Conservation (phyloP, 2,113 vertebrate genomes). For the Prunella fulvescens region DNA sequence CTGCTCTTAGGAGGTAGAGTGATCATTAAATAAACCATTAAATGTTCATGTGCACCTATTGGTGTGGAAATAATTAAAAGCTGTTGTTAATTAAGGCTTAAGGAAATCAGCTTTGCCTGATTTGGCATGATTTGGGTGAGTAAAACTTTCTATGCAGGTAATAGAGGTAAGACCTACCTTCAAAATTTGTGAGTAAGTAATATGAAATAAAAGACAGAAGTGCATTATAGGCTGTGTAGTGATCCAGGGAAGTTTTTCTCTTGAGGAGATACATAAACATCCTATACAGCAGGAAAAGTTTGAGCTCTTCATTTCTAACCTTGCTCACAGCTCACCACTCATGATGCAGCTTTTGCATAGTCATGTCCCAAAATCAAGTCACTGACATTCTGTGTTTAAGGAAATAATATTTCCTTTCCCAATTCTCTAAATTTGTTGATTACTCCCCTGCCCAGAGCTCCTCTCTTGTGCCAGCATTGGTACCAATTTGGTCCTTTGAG, state of each 20-base stretch:
- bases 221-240: not conserved
- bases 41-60: not conserved
- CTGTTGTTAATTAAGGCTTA: not conserved
- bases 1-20: not conserved
- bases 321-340: rapidly evolving
- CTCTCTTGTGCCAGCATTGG: not conserved
- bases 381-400: not conserved
- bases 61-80: not conserved
- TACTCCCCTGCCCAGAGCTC: not conserved
- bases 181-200: not conserved
- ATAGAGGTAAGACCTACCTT: not conserved
- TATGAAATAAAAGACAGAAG: not conserved
- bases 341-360: not conserved
- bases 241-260: not conserved
- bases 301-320: not conserved
- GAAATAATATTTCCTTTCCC: not conserved
- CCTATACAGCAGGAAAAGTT: not conserved
- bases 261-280: not conserved
- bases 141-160: not conserved
- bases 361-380: not conserved
- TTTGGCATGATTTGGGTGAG: not conserved
- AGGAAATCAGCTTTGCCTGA: not conserved
- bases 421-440: not conserved
- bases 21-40: not conserved
- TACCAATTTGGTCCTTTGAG: not conserved